phyloP scores from a whole-genome alignment of 1,140 invertebrate genomes.

The Aethina tumida region DNA sequence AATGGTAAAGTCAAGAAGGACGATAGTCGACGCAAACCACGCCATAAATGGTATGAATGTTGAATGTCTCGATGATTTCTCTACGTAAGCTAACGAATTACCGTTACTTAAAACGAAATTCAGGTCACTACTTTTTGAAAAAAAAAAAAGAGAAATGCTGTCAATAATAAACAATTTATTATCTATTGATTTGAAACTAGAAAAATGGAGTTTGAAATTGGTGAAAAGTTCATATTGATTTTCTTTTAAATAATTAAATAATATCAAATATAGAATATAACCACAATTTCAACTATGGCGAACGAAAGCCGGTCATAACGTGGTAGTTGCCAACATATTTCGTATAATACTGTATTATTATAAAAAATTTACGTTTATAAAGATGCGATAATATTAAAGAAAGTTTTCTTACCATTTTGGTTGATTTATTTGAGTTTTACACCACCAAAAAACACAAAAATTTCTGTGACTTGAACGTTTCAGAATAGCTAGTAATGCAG shows the following conservation, averaged over 20 bases:
- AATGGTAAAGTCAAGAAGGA: too few relatives aligned
- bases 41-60: too few relatives aligned
- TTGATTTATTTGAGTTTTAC: slow-evolving; percentile 5
- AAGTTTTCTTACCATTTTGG: slow-evolving; percentile 18
- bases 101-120: too few relatives aligned
- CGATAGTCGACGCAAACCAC: too few relatives aligned
- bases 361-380: neutral
- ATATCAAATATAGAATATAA: neutral
- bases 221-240: too few relatives aligned
- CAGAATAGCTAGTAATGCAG: slow-evolving; percentile 16
- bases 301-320: neutral
- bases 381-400: neutral
- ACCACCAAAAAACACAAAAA: slow-evolving; percentile 12
- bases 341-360: neutral
- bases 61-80: too few relatives aligned
- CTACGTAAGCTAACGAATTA: too few relatives aligned
- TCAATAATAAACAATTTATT: too few relatives aligned
- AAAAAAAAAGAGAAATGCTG: too few relatives aligned
- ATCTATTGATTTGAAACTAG: too few relatives aligned
- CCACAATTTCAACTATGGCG: neutral
- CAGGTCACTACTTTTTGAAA: too few relatives aligned
- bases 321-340: slow-evolving; percentile 2
- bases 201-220: too few relatives aligned
- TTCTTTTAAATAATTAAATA: neutral
- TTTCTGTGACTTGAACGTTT: slow-evolving; percentile 6